Evolutionary conservation across 2,888 invertebrate species (phyloP), one percentile per base, ranked within the genome.

Genomic region (Melinopterus prodromus): DNA sequence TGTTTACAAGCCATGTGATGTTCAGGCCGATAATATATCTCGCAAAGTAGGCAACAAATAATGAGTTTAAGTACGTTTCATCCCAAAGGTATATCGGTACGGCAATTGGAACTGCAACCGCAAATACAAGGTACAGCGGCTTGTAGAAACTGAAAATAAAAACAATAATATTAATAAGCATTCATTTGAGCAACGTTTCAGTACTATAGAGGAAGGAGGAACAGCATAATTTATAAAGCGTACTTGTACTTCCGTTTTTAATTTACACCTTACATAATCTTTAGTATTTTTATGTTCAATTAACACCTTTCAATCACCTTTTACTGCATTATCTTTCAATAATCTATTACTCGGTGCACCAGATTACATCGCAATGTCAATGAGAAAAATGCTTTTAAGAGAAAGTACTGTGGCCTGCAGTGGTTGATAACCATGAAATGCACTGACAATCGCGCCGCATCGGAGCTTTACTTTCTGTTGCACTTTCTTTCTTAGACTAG

Each of bases 1-100:
- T 96, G 87, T 97, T 97, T 5, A 97, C 95, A 5, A 93, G 89
- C 96, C 96, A 97, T 0, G 96, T 96, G 2, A 92, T 91, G 86
- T 97, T 93, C n/a, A 97, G 89, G 15, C 91, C 89, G 0, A 92
- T 37, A 1, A 92, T 86, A 85, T 94, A 94, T 15, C 95, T 92
- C 26, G 92, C 86, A 81, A 94, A 89, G 82, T 92, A 94, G 75
- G 91, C 89, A 0, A 93, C 88, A 84, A 94, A 91, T 80, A 94
- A 90, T 0, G 95, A 91, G 78, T 91, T 91, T 83, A 88, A 88
- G 81, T 91, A 89, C 0, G 90, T 88, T 88, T 97, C 97, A 35
- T 92, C 91, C 92, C 95, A 97, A 83, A 91, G 91, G 80, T 92
- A 91, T 36, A 93, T 90, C 0, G 97, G 95, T 0, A 95, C 90